Conservation (phyloP, 1,140 invertebrate species). For the Zaprionus lachaisei region DNA sequence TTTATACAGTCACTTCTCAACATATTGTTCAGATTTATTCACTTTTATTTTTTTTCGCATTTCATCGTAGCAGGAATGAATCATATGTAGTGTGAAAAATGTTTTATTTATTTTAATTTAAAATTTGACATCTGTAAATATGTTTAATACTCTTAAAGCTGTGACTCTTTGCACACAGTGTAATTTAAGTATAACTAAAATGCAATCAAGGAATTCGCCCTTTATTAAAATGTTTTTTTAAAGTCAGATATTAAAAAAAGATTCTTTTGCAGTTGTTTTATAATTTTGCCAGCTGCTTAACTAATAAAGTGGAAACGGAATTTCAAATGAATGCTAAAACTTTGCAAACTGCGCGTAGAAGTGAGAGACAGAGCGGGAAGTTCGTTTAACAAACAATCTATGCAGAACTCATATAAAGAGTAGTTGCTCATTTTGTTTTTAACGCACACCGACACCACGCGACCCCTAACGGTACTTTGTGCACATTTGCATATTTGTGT, state of each 20-base stretch:
- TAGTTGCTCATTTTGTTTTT: conserved; percentile 19
- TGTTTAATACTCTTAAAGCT: background rate
- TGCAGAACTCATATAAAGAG: background rate
- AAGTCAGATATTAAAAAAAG: too few species aligned
- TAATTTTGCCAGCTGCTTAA: background rate
- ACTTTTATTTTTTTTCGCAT: background rate
- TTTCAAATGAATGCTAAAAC: conserved; percentile 2
- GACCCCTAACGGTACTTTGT: conserved; percentile 4
- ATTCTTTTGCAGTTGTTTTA: background rate
- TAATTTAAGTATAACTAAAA: background rate
- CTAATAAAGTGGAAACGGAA: background rate
- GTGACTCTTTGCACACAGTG: background rate
- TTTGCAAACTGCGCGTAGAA: background rate
- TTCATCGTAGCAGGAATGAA: background rate
- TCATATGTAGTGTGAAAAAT: background rate
- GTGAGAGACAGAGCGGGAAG: background rate
- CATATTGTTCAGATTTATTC: background rate
- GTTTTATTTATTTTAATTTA: background rate
- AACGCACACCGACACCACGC: background rate
- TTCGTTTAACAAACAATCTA: conserved; percentile 1
- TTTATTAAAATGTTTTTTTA: background rate
- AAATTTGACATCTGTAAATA: background rate
- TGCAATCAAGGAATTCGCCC: background rate
- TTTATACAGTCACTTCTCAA: background rate
- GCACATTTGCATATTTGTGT: conserved; percentile 32